phyloP scores from a whole-genome alignment of 2,888 invertebrate species.

The Meliscaeva auricollis region DNA sequence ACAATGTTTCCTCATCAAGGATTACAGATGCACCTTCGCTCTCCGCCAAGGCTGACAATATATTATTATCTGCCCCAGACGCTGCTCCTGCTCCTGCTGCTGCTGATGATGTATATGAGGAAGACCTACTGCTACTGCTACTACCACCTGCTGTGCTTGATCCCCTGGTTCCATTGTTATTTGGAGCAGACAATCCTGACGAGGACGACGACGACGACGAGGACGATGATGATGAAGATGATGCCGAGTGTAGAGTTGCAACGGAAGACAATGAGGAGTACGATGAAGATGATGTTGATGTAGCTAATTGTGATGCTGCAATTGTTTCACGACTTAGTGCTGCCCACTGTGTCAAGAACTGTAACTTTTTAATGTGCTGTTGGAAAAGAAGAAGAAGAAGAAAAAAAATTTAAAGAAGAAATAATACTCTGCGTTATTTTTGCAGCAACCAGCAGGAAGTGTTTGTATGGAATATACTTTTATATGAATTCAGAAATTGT shows the following conservation, averaged over 20 bases:
- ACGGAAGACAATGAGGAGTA: constrained; percentile 71
- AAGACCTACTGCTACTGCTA: constrained; percentile 50
- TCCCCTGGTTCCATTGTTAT: constrained; percentile 54
- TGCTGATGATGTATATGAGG: constrained; percentile 62
- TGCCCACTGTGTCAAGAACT: constrained; percentile 83
- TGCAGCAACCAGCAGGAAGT: background rate
- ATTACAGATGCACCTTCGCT: constrained; percentile 79
- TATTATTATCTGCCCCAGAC: constrained; percentile 64
- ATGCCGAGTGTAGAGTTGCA: constrained; percentile 69
- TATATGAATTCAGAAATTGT: background rate
- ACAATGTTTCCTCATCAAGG: constrained; percentile 82
- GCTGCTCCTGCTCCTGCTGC: background rate
- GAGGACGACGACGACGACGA: constrained; percentile 68
- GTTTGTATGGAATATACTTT: constrained; percentile 10
- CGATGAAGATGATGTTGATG: constrained; percentile 80
- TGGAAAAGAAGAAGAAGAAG: constrained; percentile 39
- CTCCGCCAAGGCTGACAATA: constrained; percentile 41
- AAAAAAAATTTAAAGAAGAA: constrained; percentile 30
- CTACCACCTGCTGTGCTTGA: constrained; percentile 62
- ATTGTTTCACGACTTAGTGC: constrained; percentile 84
- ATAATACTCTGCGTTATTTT: constrained; percentile 18
- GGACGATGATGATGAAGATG: constrained; percentile 77
- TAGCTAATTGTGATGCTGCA: constrained; percentile 84
- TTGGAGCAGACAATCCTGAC: constrained; percentile 48
- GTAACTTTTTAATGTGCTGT: constrained; percentile 84